Evolutionary conservation across 2,888 invertebrate species (phyloP).

Genomic region (Nomada ruficornis): DNA sequence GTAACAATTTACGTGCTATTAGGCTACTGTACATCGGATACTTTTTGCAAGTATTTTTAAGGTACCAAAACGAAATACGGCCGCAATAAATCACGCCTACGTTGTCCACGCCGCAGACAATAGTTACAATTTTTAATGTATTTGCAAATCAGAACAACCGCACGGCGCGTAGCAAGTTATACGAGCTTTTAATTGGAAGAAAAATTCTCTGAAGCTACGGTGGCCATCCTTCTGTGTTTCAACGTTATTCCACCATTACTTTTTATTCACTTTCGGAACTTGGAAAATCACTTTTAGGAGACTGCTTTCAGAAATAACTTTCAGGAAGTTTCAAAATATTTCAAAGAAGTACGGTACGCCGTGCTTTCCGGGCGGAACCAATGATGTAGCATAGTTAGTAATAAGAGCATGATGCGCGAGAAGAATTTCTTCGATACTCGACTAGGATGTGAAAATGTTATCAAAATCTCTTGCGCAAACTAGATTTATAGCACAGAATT

Average conservation of each 20-base stretch:
- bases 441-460: not conserved
- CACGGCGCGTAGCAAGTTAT: too few relatives aligned
- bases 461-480: not conserved
- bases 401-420: not conserved
- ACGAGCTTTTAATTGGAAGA: not conserved
- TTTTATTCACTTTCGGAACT: not conserved
- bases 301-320: slow-evolving; percentile 8
- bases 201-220: not conserved
- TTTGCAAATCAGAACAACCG: too few relatives aligned
- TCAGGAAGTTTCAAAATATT: slow-evolving; percentile 1
- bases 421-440: not conserved
- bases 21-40: too few relatives aligned
- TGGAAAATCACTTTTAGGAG: not conserved
- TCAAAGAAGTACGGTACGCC: not conserved
- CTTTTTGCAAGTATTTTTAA: too few relatives aligned
- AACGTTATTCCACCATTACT: not conserved
- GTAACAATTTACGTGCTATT: too few relatives aligned
- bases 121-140: too few relatives aligned
- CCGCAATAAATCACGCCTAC: too few relatives aligned
- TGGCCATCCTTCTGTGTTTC: not conserved
- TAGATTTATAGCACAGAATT: not conserved
- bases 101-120: too few relatives aligned
- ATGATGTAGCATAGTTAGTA: not conserved
- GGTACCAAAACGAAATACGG: too few relatives aligned
- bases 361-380: not conserved